Percentiles rank a stretch among this genome's conserved stretches.
phyloP scores from a whole-genome alignment of 2,113 vertebrate species.

The Ceyx margarethae region DNA sequence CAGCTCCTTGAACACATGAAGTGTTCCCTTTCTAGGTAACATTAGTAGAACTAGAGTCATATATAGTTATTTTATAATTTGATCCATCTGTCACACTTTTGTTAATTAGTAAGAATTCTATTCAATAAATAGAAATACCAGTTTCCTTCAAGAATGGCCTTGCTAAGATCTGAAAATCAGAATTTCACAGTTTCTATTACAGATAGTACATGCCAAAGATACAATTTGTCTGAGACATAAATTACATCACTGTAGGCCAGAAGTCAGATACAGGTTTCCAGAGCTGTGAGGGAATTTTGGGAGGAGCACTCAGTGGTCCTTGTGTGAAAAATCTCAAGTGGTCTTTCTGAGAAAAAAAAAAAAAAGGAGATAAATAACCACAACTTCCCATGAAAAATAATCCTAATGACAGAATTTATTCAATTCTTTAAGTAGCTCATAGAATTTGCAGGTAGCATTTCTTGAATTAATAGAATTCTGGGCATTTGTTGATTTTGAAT shows the following conservation, averaged over 20 bases:
- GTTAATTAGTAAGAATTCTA: background rate
- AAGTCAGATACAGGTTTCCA: background rate
- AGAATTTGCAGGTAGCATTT: background rate
- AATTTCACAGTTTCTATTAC: background rate
- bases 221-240: background rate
- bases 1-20: background rate
- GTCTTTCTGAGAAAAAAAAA: background rate
- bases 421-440: background rate
- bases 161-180: background rate
- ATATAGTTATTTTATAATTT: background rate
- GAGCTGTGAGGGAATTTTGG: background rate
- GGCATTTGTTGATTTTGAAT: background rate
- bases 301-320: background rate
- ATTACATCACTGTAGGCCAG: background rate
- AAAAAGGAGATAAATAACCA: background rate
- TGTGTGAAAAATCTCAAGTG: background rate
- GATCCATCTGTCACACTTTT: background rate
- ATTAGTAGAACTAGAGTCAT: background rate
- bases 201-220: background rate
- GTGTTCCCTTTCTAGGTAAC: background rate
- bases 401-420: background rate
- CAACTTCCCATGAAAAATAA: background rate
- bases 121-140: background rate
- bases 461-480: background rate
- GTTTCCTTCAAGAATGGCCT: background rate